Evolutionary conservation across 2,797 vertebrate species (phyloP).

Genomic region (Florisuga fusca): DNA sequence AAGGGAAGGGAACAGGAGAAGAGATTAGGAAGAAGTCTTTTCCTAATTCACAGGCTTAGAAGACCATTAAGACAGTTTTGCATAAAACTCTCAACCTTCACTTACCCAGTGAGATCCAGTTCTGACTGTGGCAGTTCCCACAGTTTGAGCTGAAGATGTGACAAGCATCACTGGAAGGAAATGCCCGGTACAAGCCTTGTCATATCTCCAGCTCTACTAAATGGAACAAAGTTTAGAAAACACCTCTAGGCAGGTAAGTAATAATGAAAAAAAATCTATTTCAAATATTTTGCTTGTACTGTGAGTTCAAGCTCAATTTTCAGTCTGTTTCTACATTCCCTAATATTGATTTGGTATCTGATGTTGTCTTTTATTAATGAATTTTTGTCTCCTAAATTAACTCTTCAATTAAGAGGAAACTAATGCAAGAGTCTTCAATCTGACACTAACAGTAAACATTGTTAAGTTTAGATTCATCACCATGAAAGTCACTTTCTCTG

Average conservation of each 20-base stretch:
- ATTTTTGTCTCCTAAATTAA: constrained; percentile 40
- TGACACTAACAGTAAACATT: not conserved
- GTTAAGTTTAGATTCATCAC: not conserved
- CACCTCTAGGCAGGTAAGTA: not conserved
- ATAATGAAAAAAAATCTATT: not conserved
- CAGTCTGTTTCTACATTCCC: not conserved
- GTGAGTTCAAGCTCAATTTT: not conserved
- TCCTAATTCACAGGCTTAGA: not conserved
- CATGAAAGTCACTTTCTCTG: not conserved
- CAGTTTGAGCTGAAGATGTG: not conserved
- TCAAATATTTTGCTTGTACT: not conserved
- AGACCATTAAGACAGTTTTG: not conserved
- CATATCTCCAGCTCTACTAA: not conserved
- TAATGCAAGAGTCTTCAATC: not conserved
- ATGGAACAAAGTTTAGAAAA: not conserved
- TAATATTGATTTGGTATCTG: not conserved
- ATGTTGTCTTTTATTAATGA: not conserved
- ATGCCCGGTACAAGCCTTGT: not conserved
- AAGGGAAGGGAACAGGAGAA: not conserved
- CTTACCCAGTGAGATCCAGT: not conserved
- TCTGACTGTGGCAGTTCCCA: not conserved
- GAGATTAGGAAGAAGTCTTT: not conserved
- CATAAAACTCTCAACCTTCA: not conserved
- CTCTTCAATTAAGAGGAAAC: constrained; percentile 13
- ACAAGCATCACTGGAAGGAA: not conserved